Evolutionary conservation across 2,113 vertebrate species (phyloP).

Genomic region (Camelus dromedarius): DNA sequence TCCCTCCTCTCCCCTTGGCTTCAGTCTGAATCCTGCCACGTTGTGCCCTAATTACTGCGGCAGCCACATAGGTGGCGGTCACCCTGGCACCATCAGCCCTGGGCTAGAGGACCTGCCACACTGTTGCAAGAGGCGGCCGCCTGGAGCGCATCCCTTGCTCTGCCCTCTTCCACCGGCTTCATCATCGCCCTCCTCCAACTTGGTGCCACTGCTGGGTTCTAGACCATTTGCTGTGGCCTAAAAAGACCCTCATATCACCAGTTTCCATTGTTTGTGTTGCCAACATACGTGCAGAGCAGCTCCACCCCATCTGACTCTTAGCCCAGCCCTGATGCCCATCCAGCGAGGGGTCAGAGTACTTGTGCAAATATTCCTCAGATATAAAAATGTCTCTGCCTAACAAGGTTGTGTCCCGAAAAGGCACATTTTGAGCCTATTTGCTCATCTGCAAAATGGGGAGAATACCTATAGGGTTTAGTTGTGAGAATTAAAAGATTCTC

Average conservation of each 20-base stretch:
- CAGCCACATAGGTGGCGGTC: too few relatives aligned
- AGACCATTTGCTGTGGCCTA: not conserved
- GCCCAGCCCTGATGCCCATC: not conserved
- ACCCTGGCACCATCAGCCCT: not conserved
- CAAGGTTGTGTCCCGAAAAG: not conserved
- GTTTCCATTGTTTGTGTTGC: not conserved
- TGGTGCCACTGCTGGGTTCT: not conserved
- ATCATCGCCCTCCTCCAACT: too few relatives aligned
- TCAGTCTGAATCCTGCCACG: not conserved
- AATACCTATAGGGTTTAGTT: not conserved
- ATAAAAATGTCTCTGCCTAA: not conserved
- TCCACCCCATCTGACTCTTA: not conserved
- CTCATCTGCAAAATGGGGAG: not conserved
- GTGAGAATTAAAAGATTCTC: not conserved
- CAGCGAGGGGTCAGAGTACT: not conserved
- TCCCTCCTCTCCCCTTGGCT: not conserved
- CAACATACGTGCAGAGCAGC: not conserved
- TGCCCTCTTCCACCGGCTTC: not conserved
- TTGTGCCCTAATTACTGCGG: not conserved
- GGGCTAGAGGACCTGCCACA: not conserved
- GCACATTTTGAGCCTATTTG: not conserved
- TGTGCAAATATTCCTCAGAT: not conserved
- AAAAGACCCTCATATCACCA: not conserved
- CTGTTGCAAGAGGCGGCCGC: fast-evolving
- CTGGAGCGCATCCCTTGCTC: not conserved